phyloP scores from a whole-genome alignment of 2,113 vertebrate species.

The Cyanoramphus novaezelandiae region DNA sequence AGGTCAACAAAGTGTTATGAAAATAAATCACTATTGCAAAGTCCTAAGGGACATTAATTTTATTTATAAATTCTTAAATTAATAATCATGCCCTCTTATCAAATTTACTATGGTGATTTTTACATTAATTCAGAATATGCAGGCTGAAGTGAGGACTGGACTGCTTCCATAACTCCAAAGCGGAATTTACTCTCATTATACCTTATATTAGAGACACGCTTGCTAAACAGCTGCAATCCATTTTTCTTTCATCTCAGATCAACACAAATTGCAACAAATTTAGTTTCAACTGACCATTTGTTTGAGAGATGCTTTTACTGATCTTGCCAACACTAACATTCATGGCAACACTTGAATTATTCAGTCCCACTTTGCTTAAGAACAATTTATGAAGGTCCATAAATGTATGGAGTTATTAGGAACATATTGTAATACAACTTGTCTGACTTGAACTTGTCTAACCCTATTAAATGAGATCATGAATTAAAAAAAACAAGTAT shows the following conservation, averaged over 20 bases:
- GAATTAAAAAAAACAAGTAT: not conserved
- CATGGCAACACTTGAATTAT: slow-evolving; percentile 12
- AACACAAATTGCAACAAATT: not conserved
- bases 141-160: not conserved
- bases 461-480: not conserved
- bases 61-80: not conserved
- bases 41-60: not conserved
- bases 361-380: not conserved
- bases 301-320: not conserved
- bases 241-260: not conserved
- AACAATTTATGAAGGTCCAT: slow-evolving; percentile 5
- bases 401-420: not conserved
- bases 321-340: not conserved
- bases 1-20: not conserved
- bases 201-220: not conserved
- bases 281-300: not conserved
- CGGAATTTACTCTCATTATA: not conserved
- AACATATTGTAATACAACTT: not conserved
- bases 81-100: not conserved
- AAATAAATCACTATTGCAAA: not conserved
- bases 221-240: not conserved
- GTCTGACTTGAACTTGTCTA: not conserved
- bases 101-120: not conserved
- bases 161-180: not conserved
- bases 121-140: not conserved